Evolutionary conservation across 2,888 invertebrate species (phyloP).

Genomic region (Caenorhabditis sinica): DNA sequence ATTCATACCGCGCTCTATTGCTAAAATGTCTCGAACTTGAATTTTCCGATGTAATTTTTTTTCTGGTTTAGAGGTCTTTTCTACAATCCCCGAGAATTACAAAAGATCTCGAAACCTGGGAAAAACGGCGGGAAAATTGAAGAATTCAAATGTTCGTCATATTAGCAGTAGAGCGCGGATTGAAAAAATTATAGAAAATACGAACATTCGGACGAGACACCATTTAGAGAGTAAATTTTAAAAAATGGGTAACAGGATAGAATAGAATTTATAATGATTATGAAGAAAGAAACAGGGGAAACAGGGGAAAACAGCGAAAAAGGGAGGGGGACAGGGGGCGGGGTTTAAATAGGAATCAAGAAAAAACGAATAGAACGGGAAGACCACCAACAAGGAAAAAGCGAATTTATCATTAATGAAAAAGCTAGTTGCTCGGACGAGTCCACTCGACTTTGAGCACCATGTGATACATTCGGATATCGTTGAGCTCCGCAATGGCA

Average conservation of each 20-base stretch:
- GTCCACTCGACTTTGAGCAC: constrained; percentile 90
- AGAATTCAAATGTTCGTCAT: no score
- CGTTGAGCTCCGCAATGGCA: constrained; percentile 88
- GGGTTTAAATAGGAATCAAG: neutral
- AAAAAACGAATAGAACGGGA: constrained; percentile 17
- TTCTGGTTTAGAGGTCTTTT: no score
- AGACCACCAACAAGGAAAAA: constrained; percentile 7
- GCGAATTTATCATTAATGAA: neutral
- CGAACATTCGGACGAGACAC: constrained; percentile 18
- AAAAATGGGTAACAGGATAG: neutral
- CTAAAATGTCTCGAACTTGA: no score
- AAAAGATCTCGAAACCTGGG: no score
- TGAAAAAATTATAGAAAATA: neutral
- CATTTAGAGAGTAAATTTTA: neutral
- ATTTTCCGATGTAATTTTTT: no score
- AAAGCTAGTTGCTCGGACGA: constrained; percentile 67
- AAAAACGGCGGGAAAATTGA: no score
- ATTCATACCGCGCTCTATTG: no score
- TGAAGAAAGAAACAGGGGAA: constrained; percentile 4
- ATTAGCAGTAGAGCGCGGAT: no score
- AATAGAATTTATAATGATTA: constrained; percentile 24
- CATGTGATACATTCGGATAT: constrained; percentile 89
- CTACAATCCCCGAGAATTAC: no score
- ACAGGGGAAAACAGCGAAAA: no score
- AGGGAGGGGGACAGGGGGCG: neutral